Conservation (phyloP, 2,888 invertebrate genomes). For the Epiblema foenella region DNA sequence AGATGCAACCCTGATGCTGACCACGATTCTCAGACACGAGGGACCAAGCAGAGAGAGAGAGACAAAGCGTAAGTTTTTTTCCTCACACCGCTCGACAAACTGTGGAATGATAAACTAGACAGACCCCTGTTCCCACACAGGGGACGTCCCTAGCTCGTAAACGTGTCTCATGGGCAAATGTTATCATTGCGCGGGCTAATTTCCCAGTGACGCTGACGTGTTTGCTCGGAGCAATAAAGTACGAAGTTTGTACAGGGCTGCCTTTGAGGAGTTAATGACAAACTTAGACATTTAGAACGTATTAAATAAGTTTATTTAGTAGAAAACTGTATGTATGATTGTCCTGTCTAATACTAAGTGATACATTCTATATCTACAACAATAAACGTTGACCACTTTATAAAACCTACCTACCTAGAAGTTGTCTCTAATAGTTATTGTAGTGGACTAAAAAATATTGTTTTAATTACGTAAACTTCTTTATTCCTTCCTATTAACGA, state of each 20-base stretch:
- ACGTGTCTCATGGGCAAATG: constrained; percentile 60
- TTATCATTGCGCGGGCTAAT: constrained; percentile 64
- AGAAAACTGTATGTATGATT: neutral
- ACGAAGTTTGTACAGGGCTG: constrained; percentile 15
- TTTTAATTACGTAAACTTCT: too few relatives aligned
- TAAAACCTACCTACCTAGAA: too few relatives aligned
- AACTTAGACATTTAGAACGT: neutral
- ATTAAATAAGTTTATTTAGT: constrained; percentile 1
- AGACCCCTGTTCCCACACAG: constrained; percentile 47
- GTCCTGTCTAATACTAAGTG: neutral
- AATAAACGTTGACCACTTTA: too few relatives aligned
- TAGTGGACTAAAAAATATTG: too few relatives aligned
- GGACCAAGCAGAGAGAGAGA: too few relatives aligned
- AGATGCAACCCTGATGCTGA: too few relatives aligned
- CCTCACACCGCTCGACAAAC: constrained; percentile 13
- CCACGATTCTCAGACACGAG: too few relatives aligned
- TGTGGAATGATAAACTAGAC: constrained; percentile 38
- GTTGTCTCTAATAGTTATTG: too few relatives aligned
- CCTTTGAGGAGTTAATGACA: constrained; percentile 21
- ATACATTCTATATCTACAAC: too few relatives aligned
- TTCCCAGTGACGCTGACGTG: constrained; percentile 55
- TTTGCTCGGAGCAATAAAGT: constrained; percentile 29
- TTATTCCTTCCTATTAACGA: too few relatives aligned
- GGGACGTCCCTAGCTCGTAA: constrained; percentile 58
- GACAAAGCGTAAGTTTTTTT: too few relatives aligned